These are phyloP conservation scores for Spodoptera picta DNA, from an alignment of 2,888 invertebrate species.

Conservation along the genomic window DNA sequence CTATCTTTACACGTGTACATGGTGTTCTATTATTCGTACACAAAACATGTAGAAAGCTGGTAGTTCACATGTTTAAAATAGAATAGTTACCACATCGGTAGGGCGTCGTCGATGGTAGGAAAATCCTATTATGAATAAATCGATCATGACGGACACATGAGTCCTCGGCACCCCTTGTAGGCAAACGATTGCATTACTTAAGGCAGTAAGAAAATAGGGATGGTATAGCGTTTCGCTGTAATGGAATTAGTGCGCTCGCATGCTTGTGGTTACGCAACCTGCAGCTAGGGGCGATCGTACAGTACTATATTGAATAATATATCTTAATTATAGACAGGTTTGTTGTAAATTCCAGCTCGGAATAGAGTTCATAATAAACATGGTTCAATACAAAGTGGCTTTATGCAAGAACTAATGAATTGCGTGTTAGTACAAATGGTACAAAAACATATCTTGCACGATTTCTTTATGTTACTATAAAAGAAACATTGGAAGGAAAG, in stretches of 20 bases:
- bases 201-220: conserved; percentile 50
- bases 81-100: conserved; percentile 45
- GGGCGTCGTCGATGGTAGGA: conserved; percentile 40
- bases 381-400: conserved; percentile 8
- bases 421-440: conserved; percentile 18
- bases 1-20: conserved; percentile 9
- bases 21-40: conserved; percentile 18
- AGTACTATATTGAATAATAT: conserved; percentile 34
- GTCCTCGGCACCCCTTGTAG: conserved; percentile 34
- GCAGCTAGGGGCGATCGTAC: conserved; percentile 16
- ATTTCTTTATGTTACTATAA: conserved; percentile 10
- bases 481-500: conserved; percentile 13
- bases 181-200: conserved; percentile 50
- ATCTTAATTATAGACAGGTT: conserved; percentile 26
- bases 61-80: conserved; percentile 45
- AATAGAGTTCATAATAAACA: conserved; percentile 37
- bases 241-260: conserved; percentile 54
- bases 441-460: conserved; percentile 30
- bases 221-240: conserved; percentile 51
- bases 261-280: conserved; percentile 24
- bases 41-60: conserved; percentile 22
- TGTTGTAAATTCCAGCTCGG: conserved; percentile 23
- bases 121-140: conserved; percentile 59
- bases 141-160: conserved; percentile 48
- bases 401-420: conserved; percentile 8